Evolutionary conservation across 2,888 invertebrate species (phyloP), one percentile per base, ranked within the genome.

Genomic region (Tipula helvola): DNA sequence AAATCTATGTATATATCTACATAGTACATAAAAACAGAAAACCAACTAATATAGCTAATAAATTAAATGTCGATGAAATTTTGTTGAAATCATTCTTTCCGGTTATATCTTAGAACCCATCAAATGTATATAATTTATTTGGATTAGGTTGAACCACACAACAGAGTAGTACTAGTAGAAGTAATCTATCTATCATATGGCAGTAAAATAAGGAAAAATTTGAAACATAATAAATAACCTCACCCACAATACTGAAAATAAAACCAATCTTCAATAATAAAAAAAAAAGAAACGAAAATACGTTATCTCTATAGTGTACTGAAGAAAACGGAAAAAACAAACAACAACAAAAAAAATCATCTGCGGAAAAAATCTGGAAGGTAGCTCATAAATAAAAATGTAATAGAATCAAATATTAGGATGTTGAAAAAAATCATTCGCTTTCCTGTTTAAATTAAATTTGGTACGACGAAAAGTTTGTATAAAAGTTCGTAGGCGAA

Each of bases 191-290:
- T 71, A 71, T 71, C 71, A 71, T n/a, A 71, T 71, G 71, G 71
- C 28, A 71, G 71, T 71, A 71, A 52, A 52, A 52, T 52, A 52
- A 52, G n/a, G 52, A n/a, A 52, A 71, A 71, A 71, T 71, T 71
- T 71, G 71, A 71, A 71, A 71, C 71, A 71, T 71, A 71, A 71
- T 71, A 71, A 71, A 71, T 71, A 71, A 71, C 71, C 71, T 71
- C 71, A 71, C 71, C 71, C 71, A 71, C 71, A 71, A 71, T 18
- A 71, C 71, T 71, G 71, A 28, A 71, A 71, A 71, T 71, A 71
- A 71, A 71, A 71, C 18, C 71, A 71, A 71, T 71, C 71, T 71
- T 28, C 7, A 71, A 18, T 71, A 28, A 71, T 16, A 52, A n/a
- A 16, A 18, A 71, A 52, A 39, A 5, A 39, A n/a, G 4, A 52